Conservation (phyloP, 2,888 invertebrate genomes). For the Endotricha flammealis region DNA sequence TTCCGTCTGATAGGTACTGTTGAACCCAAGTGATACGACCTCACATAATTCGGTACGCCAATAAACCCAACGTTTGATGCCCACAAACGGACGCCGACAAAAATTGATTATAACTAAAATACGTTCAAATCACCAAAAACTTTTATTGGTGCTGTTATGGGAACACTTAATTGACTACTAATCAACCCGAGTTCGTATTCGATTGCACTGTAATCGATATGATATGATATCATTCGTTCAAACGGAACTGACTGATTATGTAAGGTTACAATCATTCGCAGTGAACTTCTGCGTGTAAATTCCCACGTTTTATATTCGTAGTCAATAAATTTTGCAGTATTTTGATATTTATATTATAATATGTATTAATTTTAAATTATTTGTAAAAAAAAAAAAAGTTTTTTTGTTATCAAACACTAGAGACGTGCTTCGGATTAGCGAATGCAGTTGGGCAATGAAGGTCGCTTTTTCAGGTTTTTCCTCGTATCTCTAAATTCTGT, state of each 20-base stretch:
- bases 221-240: conserved; percentile 36
- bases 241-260: conserved; percentile 29
- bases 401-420: no score
- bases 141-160: conserved; percentile 72
- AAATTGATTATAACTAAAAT: conserved; percentile 77
- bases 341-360: no score
- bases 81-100: conserved; percentile 70
- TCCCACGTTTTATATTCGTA: conserved; percentile 14
- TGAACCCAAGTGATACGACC: conserved; percentile 38
- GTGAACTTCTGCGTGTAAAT: neutral
- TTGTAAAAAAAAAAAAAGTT: no score
- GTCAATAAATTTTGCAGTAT: no score
- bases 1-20: neutral
- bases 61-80: conserved; percentile 67
- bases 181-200: conserved; percentile 42
- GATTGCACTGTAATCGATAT: conserved; percentile 35
- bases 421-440: no score
- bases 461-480: no score
- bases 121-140: conserved; percentile 70
- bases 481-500: no score
- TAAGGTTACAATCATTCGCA: conserved; percentile 20
- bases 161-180: conserved; percentile 72
- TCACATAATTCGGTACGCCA: conserved; percentile 73
- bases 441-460: no score
- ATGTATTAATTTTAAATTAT: no score